Evolutionary conservation across 1,140 invertebrate genomes (phyloP), one percentile per base, ranked within the genome.

Genomic region (Tetranychus urticae): DNA sequence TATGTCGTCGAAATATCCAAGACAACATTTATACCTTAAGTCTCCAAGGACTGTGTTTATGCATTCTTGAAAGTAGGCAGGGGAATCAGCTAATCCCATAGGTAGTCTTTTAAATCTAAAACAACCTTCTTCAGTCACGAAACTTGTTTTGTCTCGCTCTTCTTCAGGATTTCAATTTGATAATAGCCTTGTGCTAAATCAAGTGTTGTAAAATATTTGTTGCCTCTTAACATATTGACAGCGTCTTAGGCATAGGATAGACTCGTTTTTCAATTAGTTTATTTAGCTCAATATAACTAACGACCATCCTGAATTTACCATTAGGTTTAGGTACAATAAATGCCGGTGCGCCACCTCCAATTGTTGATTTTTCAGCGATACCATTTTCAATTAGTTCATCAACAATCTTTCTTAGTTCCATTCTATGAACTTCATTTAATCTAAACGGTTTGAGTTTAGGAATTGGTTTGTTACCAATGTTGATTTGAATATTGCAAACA

Each of bases 201-300:
- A 5, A 66, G 12, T 8, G 45, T n/a, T 8, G 54, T 39, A 42
- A 64, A 64, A 37, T 54, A 54, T 13, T 34, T 61, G 13, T 36
- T 23, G 8, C 46, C 39, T 7, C 33, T 35, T 4, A 64, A 34
- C 14, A 31, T 37, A 0, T 57, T 36, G 8, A 64, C 0, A 1
- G 35, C 23, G 2, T 64, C 63, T 67, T 54, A 0, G 75, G 77
- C 3, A 80, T 61, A 65, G 78, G 78, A 66, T 73, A 80, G 46
- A 63, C 67, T 65, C 79, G 76, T 57, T 68, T 66, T 0, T 69
- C 67, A 0, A 71, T 76, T 0, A 62, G 66, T 58, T 14, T 8
- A 65, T 77, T 75, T 7, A 77, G 60, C 5, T 56, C 10, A 6
- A 76, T 65, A 63, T 72, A 79, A 64, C 79, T 76, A 0, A 77